Evolutionary conservation across 1,140 invertebrate genomes (phyloP).

Genomic region (Penaeus vannamei): DNA sequence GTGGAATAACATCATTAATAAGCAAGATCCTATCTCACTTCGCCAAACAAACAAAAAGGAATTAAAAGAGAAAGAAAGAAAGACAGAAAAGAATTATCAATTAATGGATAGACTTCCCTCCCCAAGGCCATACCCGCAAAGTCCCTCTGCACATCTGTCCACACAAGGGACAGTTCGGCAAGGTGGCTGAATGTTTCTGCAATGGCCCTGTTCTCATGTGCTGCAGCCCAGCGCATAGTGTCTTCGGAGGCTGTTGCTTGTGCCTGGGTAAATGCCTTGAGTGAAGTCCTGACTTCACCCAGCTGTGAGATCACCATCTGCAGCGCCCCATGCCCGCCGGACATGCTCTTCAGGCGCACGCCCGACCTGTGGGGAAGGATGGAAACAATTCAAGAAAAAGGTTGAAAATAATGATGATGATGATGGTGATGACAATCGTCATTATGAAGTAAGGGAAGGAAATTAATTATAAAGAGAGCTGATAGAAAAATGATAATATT

Average conservation of each 20-base stretch:
- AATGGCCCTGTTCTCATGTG: constrained; percentile 75
- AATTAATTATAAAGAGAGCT: too few relatives aligned
- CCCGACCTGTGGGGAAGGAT: constrained; percentile 72
- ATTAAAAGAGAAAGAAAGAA: too few relatives aligned
- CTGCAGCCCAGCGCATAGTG: constrained; percentile 74
- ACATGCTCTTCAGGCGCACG: constrained; percentile 74
- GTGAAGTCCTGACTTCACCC: constrained; percentile 73
- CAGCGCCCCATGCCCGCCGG: constrained; percentile 74
- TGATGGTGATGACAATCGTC: too few relatives aligned
- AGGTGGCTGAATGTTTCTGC: constrained; percentile 75
- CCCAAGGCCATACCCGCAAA: constrained; percentile 71
- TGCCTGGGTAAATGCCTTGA: constrained; percentile 73
- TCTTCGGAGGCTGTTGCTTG: constrained; percentile 75
- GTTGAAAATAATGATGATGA: too few relatives aligned
- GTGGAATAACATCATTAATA: too few relatives aligned
- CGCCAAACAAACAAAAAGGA: too few relatives aligned
- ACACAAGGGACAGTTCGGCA: constrained; percentile 74
- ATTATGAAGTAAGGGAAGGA: too few relatives aligned
- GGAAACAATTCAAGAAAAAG: neutral
- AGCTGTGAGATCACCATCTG: constrained; percentile 76
- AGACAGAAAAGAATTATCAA: too few relatives aligned
- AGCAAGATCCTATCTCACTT: too few relatives aligned
- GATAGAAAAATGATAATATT: too few relatives aligned
- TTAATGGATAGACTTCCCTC: too few relatives aligned
- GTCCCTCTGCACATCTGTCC: constrained; percentile 75